Evolutionary conservation across 2,113 vertebrate species (phyloP), one percentile per base, ranked within the genome.

Genomic region (Globicephala melas): DNA sequence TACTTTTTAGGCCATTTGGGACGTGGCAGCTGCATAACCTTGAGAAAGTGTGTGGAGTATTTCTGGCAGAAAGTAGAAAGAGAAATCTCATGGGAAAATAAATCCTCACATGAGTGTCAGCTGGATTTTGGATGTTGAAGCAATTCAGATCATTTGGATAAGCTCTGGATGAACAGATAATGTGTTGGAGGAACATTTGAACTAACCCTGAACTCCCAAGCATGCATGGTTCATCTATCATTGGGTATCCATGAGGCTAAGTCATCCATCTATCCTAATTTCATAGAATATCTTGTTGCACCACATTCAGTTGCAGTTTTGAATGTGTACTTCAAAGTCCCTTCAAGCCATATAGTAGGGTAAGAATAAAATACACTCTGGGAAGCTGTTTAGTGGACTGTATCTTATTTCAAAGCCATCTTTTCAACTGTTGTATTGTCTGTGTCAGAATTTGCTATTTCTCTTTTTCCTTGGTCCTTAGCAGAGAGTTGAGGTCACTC

Each of bases 11-110:
- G 90, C 11, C 79, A 77, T 41, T 92, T 94, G 93, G 67, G 67
- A 89, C 3, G 23, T 94, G 44, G 88, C 41, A 55, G 63, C 58
- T 94, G 8, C 63, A 81, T 53, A 47, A 96, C 71, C 79, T 96
- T 94, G 76, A 86, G 79, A 91, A 89, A 97, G n/a, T 77, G 17
- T 84, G 76, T 23, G 33, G 68, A 77, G 84, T 96, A 62, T 82
- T 96, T 97, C 76, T 96, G 94, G 88, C 67, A 73, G 60, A 86
- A 82, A 85, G 50, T 50, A 93, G 76, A 97, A 98, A 96, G 84
- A 76, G 17, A 92, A 95, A 88, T 94, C 89, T 92, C 96, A 81
- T 91, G 95, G 96, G 97, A 98, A 98, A 98, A 58, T 92, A 89
- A 97, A 93, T 97, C 68, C 91, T 98, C 55, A 94, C 94, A 96